Conservation (phyloP, 2,888 invertebrate species). For the Drosophila koepferae region DNA sequence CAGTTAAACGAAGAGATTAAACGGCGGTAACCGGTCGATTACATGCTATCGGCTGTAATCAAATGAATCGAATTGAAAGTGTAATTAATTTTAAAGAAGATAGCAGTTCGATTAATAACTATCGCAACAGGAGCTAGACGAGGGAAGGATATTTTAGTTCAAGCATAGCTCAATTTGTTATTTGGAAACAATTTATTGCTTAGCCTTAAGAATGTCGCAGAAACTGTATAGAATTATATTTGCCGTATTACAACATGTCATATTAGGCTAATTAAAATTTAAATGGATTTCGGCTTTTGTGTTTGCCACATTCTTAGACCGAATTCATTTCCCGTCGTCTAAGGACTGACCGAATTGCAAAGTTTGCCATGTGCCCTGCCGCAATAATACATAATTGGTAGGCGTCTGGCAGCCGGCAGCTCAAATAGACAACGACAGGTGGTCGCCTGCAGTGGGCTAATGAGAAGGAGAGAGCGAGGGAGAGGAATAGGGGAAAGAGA, state of each 20-base stretch:
- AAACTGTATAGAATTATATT: background rate
- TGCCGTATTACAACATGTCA: slow-evolving; percentile 12
- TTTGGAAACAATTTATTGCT: no score
- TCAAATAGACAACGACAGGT: slow-evolving; percentile 82
- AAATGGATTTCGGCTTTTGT: slow-evolving; percentile 28
- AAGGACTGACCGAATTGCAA: slow-evolving; percentile 47
- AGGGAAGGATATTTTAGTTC: background rate
- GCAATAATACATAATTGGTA: slow-evolving; percentile 69
- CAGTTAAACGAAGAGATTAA: background rate
- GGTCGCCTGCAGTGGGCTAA: slow-evolving; percentile 60
- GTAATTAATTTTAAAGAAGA: background rate
- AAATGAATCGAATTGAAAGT: background rate
- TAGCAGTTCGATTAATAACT: background rate
- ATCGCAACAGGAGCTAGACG: background rate
- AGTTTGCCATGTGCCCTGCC: slow-evolving; percentile 32
- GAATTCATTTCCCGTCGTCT: slow-evolving; percentile 13
- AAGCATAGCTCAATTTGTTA: no score
- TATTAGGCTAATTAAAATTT: slow-evolving; percentile 48
- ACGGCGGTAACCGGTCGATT: background rate
- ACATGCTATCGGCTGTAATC: background rate
- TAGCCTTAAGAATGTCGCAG: background rate
- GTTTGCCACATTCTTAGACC: slow-evolving; percentile 31
- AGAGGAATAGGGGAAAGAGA: no score
- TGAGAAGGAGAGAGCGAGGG: slow-evolving; percentile 7
- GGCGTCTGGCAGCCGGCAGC: slow-evolving; percentile 61